A percentile compares a stretch with the other conserved stretches of the same genome.
Evolutionary conservation across 2,113 vertebrate species (phyloP).

Genomic region (Ellobius talpinus): DNA sequence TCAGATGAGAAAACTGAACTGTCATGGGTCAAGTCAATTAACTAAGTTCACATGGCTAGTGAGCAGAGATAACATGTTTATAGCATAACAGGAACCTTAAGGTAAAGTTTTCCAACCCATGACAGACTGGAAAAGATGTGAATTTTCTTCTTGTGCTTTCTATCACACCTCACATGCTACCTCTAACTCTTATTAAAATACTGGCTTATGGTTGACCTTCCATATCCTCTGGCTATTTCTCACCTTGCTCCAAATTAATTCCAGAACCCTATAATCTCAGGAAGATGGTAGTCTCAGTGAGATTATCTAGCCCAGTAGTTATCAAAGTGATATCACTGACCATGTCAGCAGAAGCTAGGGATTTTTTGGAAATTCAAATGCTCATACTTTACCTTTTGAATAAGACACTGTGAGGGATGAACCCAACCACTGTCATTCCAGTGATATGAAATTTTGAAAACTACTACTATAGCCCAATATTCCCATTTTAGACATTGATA

Average conservation of each 20-base stretch:
- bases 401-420: not conserved
- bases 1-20: not conserved
- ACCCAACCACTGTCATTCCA: not conserved
- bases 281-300: not conserved
- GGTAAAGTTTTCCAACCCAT: not conserved
- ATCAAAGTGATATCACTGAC: not conserved
- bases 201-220: not conserved
- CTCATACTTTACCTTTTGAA: not conserved
- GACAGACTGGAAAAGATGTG: not conserved
- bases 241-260: not conserved
- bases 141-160: slow-evolving; percentile 7
- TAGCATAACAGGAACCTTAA: not conserved
- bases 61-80: not conserved
- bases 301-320: not conserved
- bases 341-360: not conserved
- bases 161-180: not conserved
- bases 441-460: not conserved
- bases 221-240: not conserved
- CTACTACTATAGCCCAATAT: not conserved
- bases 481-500: slow-evolving; percentile 37
- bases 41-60: not conserved
- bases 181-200: slow-evolving; percentile 41
- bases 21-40: not conserved
- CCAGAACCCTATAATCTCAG: not conserved
- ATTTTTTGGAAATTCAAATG: slow-evolving; percentile 5